Conservation (phyloP, 2,113 vertebrate genomes). For the Caretta caretta region DNA sequence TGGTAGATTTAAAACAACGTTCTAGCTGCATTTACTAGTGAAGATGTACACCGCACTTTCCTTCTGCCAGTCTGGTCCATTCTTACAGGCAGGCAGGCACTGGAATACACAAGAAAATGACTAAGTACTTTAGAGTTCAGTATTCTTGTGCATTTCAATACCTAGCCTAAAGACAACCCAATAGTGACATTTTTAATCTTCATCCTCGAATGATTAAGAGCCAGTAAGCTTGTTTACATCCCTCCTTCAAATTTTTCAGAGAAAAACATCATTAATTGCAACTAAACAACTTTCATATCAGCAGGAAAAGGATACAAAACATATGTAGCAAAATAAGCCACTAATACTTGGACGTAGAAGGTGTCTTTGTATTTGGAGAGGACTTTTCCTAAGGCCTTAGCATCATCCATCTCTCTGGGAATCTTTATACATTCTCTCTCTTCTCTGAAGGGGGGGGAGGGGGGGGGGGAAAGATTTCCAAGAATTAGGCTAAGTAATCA, state of each 20-base stretch:
- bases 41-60: not conserved
- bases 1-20: not conserved
- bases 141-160: not conserved
- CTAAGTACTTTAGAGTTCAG: not conserved
- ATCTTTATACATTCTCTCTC: slow-evolving; percentile 95
- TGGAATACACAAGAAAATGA: not conserved
- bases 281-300: slow-evolving; percentile 11
- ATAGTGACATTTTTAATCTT: not conserved
- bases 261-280: not conserved
- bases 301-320: slow-evolving; percentile 95
- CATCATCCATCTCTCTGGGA: slow-evolving; percentile 98
- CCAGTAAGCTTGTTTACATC: fast-evolving
- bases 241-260: not conserved
- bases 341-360: slow-evolving; percentile 95
- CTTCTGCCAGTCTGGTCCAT: not conserved
- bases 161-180: not conserved
- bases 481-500: not conserved
- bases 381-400: slow-evolving; percentile 97
- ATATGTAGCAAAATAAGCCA: slow-evolving; percentile 98
- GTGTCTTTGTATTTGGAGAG: slow-evolving; percentile 99
- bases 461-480: not conserved
- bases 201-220: not conserved
- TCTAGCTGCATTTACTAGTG: not conserved
- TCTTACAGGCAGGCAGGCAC: not conserved
- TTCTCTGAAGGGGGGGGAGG: slow-evolving; percentile 82